Base-by-base conservation (phyloP, 1,140 invertebrate genomes). In the Bombus huntii region DNA sequence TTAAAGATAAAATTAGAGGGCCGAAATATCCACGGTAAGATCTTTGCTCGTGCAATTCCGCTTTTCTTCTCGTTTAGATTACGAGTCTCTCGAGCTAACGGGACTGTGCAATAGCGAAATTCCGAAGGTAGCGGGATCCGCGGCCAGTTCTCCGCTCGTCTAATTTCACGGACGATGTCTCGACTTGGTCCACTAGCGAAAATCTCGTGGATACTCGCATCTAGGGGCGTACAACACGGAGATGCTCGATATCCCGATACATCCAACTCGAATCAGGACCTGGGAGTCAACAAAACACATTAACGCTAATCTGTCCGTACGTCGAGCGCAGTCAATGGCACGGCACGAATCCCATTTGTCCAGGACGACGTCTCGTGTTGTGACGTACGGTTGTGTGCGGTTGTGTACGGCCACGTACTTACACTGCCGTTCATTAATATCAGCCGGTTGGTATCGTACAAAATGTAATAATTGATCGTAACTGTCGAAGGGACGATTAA, bases 281-380 rank as follows among this genome's bases (percentile, higher is more conserved):
- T 68, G 79, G 66, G 80, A 66, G 73, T 66, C 82, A 89, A 90
- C 89, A 89, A 89, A 90, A 90, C 88, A 84, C 89, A 90, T 90
- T 90, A 90, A 85, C 89, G 84, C 89, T 90, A 89, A 90, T 90
- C 89, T 90, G 86, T 87, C 82, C 82, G 88, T 89, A 83, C 86
- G 89, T 89, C 86, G 89, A 70, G 77, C 62, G 44, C 76, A 88
- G 88, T 90, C 89, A 90, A 90, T 90, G 89, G 89, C 70, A 88
- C 79, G 89, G 89, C 83, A 88, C 88, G 89, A 90, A 88, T 83
- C 89, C 89, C 89, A 90, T 89, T 90, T 90, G 86, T 90, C 89
- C 86, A 37, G 71, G 76, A 66, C 86, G 88, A 89, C 86, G 89
- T 90, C 80, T 90, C 89, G 59, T 71, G 86, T 85, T 80, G 70